Evolutionary conservation across 2,888 invertebrate genomes (phyloP).

Genomic region (Blastobasis lacticolella): DNA sequence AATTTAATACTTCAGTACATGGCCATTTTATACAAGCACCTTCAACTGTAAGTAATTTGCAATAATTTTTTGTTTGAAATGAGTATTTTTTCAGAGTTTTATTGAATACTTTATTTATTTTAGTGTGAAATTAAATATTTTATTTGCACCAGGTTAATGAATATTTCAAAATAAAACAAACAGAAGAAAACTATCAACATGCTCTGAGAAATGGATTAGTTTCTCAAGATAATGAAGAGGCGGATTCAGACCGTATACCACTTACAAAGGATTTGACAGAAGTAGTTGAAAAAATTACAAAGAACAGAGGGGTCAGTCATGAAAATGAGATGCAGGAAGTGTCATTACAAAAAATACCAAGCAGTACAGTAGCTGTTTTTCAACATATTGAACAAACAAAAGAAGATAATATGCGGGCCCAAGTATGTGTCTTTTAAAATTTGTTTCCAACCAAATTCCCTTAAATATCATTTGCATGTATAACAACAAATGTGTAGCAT

Average conservation of each 20-base stretch:
- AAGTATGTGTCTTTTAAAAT: slow-evolving; percentile 52
- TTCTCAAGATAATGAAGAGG: slow-evolving; percentile 22
- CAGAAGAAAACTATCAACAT: slow-evolving; percentile 61
- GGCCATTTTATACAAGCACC: slow-evolving; percentile 57
- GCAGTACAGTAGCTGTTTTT: slow-evolving; percentile 76
- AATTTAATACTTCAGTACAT: slow-evolving; percentile 61
- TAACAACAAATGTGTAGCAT: too few species aligned
- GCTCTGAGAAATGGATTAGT: slow-evolving; percentile 34
- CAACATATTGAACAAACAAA: slow-evolving; percentile 68
- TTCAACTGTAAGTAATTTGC: slow-evolving; percentile 51
- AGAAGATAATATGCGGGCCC: slow-evolving; percentile 71
- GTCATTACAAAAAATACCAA: slow-evolving; percentile 71
- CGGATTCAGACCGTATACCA: slow-evolving; percentile 45
- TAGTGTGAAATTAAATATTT: slow-evolving; percentile 2
- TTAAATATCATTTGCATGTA: too few species aligned
- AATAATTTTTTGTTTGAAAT: neutral
- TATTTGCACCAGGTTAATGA: slow-evolving; percentile 47
- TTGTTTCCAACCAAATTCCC: too few species aligned
- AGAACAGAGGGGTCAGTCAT: slow-evolving; percentile 35
- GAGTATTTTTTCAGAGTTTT: neutral
- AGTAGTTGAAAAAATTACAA: slow-evolving; percentile 67
- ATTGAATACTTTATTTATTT: neutral
- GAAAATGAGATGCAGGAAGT: slow-evolving; percentile 35
- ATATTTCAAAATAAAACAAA: slow-evolving; percentile 60
- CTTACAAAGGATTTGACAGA: slow-evolving; percentile 70